phyloP scores from a whole-genome alignment of 2,113 vertebrate genomes.

The Psammodynastes pulverulentus region DNA sequence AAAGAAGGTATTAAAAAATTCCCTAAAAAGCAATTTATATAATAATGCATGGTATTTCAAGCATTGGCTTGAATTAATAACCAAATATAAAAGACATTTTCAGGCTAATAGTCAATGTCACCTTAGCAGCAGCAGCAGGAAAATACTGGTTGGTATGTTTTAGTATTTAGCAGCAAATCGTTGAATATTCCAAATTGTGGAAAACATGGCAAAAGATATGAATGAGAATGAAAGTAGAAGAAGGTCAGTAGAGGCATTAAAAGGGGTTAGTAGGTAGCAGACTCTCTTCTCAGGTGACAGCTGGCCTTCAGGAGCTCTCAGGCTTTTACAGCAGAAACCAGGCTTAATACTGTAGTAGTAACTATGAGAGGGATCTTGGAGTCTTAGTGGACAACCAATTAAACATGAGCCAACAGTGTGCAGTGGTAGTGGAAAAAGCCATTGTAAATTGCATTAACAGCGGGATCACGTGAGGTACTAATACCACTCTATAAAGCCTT shows the following conservation, averaged over 20 bases:
- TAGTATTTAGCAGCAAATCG: background rate
- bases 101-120: constrained; percentile 28
- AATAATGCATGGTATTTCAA: constrained; percentile 22
- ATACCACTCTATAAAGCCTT: too few species aligned
- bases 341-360: too few species aligned
- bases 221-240: background rate
- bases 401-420: too few species aligned
- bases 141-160: background rate
- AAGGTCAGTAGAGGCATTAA: background rate
- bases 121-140: background rate
- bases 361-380: too few species aligned
- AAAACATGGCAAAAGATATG: background rate
- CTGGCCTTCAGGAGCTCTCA: background rate
- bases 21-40: background rate
- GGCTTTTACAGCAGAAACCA: background rate
- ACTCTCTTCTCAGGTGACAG: background rate
- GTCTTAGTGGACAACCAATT: too few species aligned
- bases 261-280: too few species aligned
- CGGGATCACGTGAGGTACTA: too few species aligned
- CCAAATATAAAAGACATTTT: constrained; percentile 1
- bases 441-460: too few species aligned
- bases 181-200: background rate
- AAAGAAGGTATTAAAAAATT: background rate
- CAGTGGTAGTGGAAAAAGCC: too few species aligned
- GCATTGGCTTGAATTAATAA: background rate